Evolutionary conservation across 2,113 vertebrate genomes (phyloP), one percentile per base, ranked within the genome.

Genomic region (Chauna torquata): DNA sequence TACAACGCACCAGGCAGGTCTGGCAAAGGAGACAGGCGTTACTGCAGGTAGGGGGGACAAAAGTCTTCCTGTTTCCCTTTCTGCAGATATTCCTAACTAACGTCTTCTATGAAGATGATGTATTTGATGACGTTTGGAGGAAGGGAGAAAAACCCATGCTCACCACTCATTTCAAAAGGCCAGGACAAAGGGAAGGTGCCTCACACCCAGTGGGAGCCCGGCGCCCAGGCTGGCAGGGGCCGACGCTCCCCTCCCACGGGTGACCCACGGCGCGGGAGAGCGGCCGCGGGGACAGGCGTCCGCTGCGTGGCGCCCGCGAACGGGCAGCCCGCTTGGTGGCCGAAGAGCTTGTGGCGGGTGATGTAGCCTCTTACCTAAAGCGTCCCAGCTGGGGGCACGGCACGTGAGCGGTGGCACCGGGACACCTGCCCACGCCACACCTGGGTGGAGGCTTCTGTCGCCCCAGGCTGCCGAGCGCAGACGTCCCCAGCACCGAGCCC

Each of bases 341-440:
- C 54, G 38, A 72, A 30, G 27, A 6, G 5, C 22, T 16, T 2
- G 0, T 4, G 58, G 49, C 0, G 11, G 50, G 7, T 5, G 55
- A 58, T 0, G 3, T 8, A 40, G 70, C 45, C 62, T 55, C 64
- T 23, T 38, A 38, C 3, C 66, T 18, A 1, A 19, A 72, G 6
- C 16, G 22, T 58, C 70, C 25, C 42, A 32, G 9, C 0, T 54
- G 61, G 68, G 44, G 69, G 78, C 59, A 23, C 5, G 23, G n/a
- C 23, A 79, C 47, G 3, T 0, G 30, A 78, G 40, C 0, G 0
- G 54, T 2, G 61, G 40, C 58, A 49, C 0, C 0, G 40, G 4
- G 6, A 3, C 5, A 52, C n/a, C 49, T 42, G 45, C 47, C 78
- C 45, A 3, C 0, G 23, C 42, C 78, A 11, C 14, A 61, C 23